phyloP scores from a whole-genome alignment of 2,888 invertebrate genomes.

The Xestia sexstrigata region DNA sequence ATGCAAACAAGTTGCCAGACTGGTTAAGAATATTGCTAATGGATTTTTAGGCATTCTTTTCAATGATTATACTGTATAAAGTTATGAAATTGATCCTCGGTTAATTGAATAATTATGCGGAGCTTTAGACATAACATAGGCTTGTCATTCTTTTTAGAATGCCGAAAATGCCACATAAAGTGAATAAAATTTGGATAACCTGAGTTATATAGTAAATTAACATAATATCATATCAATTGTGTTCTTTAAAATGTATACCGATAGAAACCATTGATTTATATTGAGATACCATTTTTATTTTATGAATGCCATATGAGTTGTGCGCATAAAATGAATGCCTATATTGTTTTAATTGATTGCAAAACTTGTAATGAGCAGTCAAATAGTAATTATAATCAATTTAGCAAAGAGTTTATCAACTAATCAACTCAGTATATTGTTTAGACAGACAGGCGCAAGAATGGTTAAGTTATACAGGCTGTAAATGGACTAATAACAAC shows the following conservation, averaged over 20 bases:
- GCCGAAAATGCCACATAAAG: not conserved
- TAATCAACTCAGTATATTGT: not conserved
- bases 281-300: not conserved
- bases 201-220: not conserved
- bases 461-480: not conserved
- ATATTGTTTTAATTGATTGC: not conserved
- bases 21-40: slow-evolving; percentile 30
- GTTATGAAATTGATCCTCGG: slow-evolving; percentile 7
- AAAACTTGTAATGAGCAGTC: not conserved
- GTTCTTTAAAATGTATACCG: not conserved
- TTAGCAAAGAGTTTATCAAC: not conserved
- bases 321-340: not conserved
- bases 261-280: not conserved
- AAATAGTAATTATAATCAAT: not conserved
- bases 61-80: not conserved
- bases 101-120: not conserved
- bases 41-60: not conserved
- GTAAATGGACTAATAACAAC: too few relatives aligned
- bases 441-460: too few relatives aligned
- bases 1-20: slow-evolving; percentile 18
- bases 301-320: not conserved
- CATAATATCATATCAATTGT: not conserved
- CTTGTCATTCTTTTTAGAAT: not conserved
- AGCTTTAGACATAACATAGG: not conserved
- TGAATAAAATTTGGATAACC: slow-evolving; percentile 6